These are phyloP conservation scores for Acanthococcus lagerstroemiae DNA, from an alignment of 2,888 invertebrate species.

Conservation along the genomic window DNA sequence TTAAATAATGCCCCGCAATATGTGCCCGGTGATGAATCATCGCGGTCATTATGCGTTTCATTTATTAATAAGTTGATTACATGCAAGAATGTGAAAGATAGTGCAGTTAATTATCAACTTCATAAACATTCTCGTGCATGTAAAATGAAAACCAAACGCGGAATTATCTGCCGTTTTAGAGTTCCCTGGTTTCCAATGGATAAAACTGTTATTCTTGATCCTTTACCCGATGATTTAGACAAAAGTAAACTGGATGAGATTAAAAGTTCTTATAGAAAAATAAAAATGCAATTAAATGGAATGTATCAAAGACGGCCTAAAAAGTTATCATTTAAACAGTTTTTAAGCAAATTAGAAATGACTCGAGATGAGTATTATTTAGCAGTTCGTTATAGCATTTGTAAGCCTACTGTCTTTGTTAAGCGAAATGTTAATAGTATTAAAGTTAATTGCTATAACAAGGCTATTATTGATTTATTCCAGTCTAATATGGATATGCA, in stretches of 20 bases:
- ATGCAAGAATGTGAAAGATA: not conserved
- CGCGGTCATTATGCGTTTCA: not conserved
- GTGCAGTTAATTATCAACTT: not conserved
- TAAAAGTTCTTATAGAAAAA: not conserved
- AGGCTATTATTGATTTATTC: constrained; percentile 35
- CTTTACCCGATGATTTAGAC: not conserved
- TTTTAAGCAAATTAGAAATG: not conserved
- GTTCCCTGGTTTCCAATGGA: not conserved
- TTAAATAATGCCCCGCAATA: constrained; percentile 32
- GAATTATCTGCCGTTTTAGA: not conserved
- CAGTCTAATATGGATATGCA: constrained; percentile 40
- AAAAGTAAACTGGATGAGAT: not conserved
- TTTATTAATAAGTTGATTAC: constrained; percentile 16
- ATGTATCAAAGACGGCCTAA: not conserved
- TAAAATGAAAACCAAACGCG: not conserved
- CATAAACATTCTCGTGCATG: not conserved
- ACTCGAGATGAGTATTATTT: not conserved
- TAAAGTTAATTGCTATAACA: constrained; percentile 38
- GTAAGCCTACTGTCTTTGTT: constrained; percentile 26
- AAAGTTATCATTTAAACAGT: not conserved
- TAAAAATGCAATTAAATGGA: not conserved
- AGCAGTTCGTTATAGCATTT: not conserved
- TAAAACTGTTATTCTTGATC: not conserved
- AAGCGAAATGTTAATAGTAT: constrained; percentile 15
- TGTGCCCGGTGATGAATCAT: constrained; percentile 17